Evolutionary conservation across 2,888 invertebrate genomes (phyloP), one percentile per base, ranked within the genome.

Genomic region (Ctena decussata): DNA sequence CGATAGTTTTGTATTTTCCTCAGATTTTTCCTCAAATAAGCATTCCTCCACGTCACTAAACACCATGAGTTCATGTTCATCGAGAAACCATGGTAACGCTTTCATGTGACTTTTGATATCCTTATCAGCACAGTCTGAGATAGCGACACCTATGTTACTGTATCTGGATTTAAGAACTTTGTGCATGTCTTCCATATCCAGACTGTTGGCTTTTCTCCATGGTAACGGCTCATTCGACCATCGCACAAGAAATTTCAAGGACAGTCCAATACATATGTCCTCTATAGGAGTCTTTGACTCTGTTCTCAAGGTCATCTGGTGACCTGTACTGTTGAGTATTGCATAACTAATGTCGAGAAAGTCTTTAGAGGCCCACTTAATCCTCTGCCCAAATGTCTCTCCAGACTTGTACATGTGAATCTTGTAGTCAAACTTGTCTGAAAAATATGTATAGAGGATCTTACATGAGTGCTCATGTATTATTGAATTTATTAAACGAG

Each of bases 341-440:
- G 90, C 87, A 46, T 91, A 90, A 73, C 86, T 87, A 35, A 91
- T 85, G 79, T 91, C 90, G 24, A 91, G 79, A 65, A 91, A 91
- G 79, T 91, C 91, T 70, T 89, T 87, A 0, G 91, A 80, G 21
- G 90, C 87, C 91, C 91, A 91, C 44, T 90, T 90, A 39, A 91
- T 86, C 44, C 91, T 78, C 76, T 91, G 91, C 41, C 91, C 91
- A 84, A 90, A 90, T 1, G 89, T 90, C 69, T 91, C 90, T 3
- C 87, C 89, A 30, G 77, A 86, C 53, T 90, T 89, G 65, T 82
- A 90, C 87, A 90, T 90, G 81, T 89, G 86, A 49, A 91, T 90
- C 69, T 90, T 90, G 86, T 90, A 91, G 83, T 91, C 91, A 89
- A 91, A 91, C 69, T 91, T 91, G 80, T 91, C 91, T 91, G 90